Base-by-base conservation (phyloP, 2,113 vertebrate species). In the Caracal caracal region DNA sequence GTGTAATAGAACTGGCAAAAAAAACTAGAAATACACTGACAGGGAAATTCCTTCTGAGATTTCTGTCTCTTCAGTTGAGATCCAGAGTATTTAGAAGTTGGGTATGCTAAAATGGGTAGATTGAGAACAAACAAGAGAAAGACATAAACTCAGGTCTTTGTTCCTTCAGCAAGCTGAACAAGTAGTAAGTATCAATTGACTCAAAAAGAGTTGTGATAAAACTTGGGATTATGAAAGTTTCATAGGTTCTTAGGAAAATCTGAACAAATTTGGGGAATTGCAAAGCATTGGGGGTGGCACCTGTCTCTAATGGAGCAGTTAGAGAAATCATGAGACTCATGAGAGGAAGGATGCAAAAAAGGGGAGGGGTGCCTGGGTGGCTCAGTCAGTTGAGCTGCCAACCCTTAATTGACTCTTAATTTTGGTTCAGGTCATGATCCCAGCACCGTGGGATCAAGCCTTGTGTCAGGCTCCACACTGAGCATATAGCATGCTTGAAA, bases 21-120 rank as follows among this genome's bases (percentile, higher is more conserved):
- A 92, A 91, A 83, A 88, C 43, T 33, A 80, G 92, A 73, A 22
- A 89, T 68, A 88, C 59, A 83, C 1, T 71, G 35, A 93, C 82
- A 76, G 4, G 33, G 24, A 82, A 93, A 53, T 79, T 11, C 8
- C 19, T 78, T 84, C 61, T 70, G 19, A 83, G 70, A 11, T 4
- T 40, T 89, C 10, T 68, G 37, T 51, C 15, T 89, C 61, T 78
- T 70, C 19, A 76, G 20, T 47, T 70, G 49, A 83, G 33, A 78
- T 84, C 10, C 28, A n/a, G 11, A 70, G 15, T 78, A 7, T 89
- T 84, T 89, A 40, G 37, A 93, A 70, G 22, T 24, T 43, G 16
- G 30, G 10, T 2, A 79, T 51, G 22, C 15, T 33, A 63, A 63
- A 70, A 71, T 85, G 37, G 4, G n/a, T n/a, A 90, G n/a, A 85